Base-by-base conservation (phyloP, 1,140 invertebrate genomes). In the Drosophila chauvacae region DNA sequence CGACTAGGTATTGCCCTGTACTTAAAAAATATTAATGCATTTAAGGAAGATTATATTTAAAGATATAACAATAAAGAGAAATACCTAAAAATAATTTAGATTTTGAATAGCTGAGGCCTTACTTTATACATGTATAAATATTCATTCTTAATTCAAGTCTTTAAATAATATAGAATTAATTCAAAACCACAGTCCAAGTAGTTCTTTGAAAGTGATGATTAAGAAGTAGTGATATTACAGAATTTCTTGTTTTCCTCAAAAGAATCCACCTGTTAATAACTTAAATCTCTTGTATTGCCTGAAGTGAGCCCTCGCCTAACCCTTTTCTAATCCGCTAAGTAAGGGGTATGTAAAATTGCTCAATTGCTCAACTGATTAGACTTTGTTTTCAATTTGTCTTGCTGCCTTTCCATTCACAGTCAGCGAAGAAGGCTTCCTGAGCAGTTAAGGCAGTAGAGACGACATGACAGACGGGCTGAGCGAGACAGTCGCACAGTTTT, bases 301-400 rank as follows among this genome's bases (percentile, higher is more conserved):
- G 2, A 71, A 42, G 37, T 37, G 11, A 23, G 10, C 39, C 9
- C 20, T 33, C 26, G 68, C 11, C 33, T 37, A 72, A 69, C 47
- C 37, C 45, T 45, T 30, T 50, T 14, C 14, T 72, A 72, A 72
- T 72, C 69, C 69, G 18, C 14, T 60, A 72, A 72, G 58, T 71
- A 78, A 63, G 55, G 39, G 66, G 77, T 86, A 81, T 51, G 37
- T 62, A 63, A 82, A 87, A 90, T 90, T 90, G 86, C 75, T 90
- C 85, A 90, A 90, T 90, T 90, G 86, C 80, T 77, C 72, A 62
- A 86, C 78, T 90, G 85, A 90, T 90, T 90, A 90, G 85, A 90
- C 78, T 90, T 90, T 88, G 85, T 90, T 88, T 88, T 81, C 84
- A 90, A 88, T 88, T 88, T 88, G 84, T 88, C 81, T 88, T 72